Evolutionary conservation across 2,113 vertebrate genomes (phyloP).

Genomic region (Dromaius novaehollandiae): DNA sequence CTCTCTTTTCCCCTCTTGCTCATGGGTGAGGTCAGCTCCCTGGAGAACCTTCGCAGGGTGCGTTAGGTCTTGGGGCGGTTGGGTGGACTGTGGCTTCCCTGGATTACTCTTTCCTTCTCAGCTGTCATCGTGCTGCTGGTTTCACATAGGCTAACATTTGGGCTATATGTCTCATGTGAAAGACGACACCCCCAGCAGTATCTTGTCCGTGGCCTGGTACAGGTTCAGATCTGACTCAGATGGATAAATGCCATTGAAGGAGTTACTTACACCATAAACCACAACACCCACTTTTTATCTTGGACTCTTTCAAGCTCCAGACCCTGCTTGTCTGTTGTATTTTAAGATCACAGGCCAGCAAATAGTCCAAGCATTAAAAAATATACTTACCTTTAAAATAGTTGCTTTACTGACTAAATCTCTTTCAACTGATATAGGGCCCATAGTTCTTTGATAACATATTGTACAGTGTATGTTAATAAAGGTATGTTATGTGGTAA

Average conservation of each 20-base stretch:
- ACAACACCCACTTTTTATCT: not conserved
- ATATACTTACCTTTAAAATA: not conserved
- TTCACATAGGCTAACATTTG: rapidly evolving
- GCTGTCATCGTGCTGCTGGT: not conserved
- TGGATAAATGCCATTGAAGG: not conserved
- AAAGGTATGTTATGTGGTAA: not conserved
- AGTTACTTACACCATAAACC: not conserved
- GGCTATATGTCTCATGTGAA: not conserved
- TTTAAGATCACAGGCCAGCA: not conserved
- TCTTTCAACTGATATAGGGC: not conserved
- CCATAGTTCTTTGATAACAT: not conserved
- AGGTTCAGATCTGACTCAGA: not conserved
- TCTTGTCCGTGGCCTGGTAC: not conserved
- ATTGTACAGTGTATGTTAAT: not conserved
- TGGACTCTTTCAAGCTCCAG: not conserved
- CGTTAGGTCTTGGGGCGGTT: not conserved
- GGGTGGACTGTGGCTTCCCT: not conserved
- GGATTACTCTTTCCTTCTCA: not conserved
- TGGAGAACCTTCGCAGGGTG: not conserved
- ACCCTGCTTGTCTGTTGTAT: not conserved
- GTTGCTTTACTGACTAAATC: not conserved
- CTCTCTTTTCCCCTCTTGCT: not conserved
- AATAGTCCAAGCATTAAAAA: not conserved
- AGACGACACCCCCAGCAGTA: not conserved
- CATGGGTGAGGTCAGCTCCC: not conserved